phyloP scores from a whole-genome alignment of 2,113 vertebrate species.

The Indicator maculatus region DNA sequence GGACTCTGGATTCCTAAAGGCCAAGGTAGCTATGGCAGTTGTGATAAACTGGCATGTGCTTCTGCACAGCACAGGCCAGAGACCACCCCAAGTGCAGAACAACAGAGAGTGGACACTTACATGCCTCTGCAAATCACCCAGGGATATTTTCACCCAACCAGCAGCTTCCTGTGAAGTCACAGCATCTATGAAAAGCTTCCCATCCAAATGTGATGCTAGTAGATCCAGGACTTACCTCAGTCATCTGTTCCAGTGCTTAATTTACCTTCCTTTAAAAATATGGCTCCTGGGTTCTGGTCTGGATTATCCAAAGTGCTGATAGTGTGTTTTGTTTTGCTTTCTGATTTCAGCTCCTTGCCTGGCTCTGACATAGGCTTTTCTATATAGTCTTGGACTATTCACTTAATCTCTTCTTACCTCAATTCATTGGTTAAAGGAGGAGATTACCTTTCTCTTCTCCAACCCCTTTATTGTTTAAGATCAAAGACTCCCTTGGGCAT shows the following conservation, averaged over 20 bases:
- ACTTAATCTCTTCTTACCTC: neutral
- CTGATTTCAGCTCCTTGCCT: neutral
- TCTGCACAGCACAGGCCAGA: neutral
- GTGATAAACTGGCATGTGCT: neutral
- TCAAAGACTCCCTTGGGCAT: neutral
- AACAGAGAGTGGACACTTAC: accelerated
- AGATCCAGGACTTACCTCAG: neutral
- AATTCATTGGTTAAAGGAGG: neutral
- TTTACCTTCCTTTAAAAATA: neutral
- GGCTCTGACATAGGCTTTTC: neutral
- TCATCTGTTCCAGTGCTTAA: neutral
- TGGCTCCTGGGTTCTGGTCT: neutral
- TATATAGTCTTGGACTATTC: neutral
- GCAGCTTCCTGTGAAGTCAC: neutral
- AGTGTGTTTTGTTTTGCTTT: neutral
- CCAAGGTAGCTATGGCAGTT: neutral
- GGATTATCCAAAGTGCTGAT: neutral
- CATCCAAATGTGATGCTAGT: accelerated
- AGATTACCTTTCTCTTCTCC: neutral
- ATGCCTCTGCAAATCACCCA: neutral
- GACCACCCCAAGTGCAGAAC: neutral
- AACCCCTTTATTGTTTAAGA: neutral
- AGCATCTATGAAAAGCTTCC: neutral
- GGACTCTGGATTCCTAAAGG: neutral
- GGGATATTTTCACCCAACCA: neutral